phyloP scores from a whole-genome alignment of 2,888 invertebrate genomes.

The Lumbricus terrestris region DNA sequence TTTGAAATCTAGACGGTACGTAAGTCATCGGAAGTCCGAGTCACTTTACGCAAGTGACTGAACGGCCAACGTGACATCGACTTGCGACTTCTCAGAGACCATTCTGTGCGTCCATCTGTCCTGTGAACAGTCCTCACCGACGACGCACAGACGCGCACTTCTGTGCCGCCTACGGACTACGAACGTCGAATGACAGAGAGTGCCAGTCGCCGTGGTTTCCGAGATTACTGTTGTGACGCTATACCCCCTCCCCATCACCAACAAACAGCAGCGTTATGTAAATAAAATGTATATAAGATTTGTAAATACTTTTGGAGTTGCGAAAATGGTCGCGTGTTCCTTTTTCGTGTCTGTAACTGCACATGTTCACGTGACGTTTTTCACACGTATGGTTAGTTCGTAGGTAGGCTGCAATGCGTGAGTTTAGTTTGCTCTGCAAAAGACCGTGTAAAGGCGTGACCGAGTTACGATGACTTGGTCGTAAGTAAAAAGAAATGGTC shows the following conservation, averaged over 20 bases:
- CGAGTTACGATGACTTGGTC: background rate
- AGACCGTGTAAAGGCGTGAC: background rate
- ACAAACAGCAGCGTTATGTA: background rate
- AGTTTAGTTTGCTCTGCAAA: background rate
- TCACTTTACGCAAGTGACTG: background rate
- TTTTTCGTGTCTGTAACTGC: background rate
- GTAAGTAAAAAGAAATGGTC: background rate
- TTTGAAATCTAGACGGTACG: background rate
- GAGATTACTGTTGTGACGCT: background rate
- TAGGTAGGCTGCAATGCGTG: background rate
- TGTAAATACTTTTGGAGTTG: background rate
- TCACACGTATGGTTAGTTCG: background rate
- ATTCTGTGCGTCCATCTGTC: background rate
- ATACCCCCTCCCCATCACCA: background rate
- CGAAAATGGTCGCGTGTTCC: background rate
- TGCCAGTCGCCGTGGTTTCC: background rate
- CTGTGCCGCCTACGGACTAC: background rate
- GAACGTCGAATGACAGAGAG: background rate
- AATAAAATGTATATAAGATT: background rate
- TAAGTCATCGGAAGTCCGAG: background rate
- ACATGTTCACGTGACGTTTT: background rate
- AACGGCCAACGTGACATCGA: background rate
- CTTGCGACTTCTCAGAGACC: background rate
- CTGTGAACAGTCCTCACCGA: background rate
- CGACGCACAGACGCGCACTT: background rate